Evolutionary conservation across 2,888 invertebrate species (phyloP).

Genomic region (Drosophila sordidapex): DNA sequence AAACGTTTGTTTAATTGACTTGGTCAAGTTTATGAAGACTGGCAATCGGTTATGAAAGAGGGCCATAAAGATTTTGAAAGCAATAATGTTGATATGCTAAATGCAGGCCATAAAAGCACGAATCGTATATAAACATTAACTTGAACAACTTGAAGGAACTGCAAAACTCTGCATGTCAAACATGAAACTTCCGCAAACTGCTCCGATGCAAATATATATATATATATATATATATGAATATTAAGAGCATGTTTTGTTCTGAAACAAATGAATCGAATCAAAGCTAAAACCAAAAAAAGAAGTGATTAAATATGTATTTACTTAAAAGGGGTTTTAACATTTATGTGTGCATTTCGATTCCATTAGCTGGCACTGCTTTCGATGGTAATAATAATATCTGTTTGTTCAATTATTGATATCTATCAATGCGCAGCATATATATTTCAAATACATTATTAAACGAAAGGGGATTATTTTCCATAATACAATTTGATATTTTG

Average conservation of each 20-base stretch:
- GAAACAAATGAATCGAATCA: background rate
- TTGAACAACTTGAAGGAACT: background rate
- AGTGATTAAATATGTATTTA: background rate
- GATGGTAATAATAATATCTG: background rate
- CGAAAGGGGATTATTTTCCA: background rate
- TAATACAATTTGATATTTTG: background rate
- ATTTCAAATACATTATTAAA: background rate
- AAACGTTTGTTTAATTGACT: slow-evolving; percentile 55
- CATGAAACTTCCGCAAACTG: background rate
- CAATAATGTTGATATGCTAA: background rate
- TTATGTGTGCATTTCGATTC: too few species aligned
- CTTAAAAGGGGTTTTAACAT: background rate
- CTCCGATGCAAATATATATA: background rate
- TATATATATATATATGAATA: background rate
- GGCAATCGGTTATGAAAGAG: background rate
- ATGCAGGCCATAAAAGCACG: background rate
- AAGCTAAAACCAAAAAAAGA: background rate
- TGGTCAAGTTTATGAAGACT: background rate
- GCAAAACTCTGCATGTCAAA: background rate
- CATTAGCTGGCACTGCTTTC: background rate
- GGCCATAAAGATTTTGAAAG: background rate
- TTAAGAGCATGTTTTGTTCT: background rate
- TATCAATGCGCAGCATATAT: background rate
- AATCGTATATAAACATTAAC: background rate
- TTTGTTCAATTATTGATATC: background rate